Base-by-base conservation (phyloP, 2,797 vertebrate species). In the Alca torda region DNA sequence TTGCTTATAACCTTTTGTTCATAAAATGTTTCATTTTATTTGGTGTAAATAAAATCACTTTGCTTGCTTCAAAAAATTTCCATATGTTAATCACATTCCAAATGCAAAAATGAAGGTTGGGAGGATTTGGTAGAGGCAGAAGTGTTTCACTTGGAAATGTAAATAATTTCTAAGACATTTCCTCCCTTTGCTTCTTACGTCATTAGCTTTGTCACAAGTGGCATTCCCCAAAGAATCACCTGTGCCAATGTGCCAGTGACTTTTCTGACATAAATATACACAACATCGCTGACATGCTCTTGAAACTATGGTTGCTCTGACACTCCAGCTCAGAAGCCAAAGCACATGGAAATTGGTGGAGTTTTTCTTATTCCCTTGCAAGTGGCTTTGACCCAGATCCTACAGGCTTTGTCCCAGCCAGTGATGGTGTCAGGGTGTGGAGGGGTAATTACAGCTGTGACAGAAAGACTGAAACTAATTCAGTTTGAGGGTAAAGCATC, bases 281-380 rank as follows among this genome's bases (percentile, higher is more conserved):
- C 17, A 54, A 24, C 8, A 16, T 28, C 67, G n/a, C 59, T 53
- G 41, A 50, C 8, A 2, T 39, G 6, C 28, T 61, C 33, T 28
- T 64, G 60, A 78, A 89, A 59, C 10, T 4, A 17, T 0, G 0
- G 1, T 41, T 78, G 65, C 25, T 80, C 57, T 10, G 1, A 18
- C 3, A 4, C 10, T 45, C 8, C 69, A 72, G 23, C 41, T 59
- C 53, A 57, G 64, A 54, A 87, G 73, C 18, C 21, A 72, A 48
- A 86, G 30, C 16, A 26, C 1, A 0, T 54, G 61, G 41, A 68
- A 80, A 64, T 11, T 15, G 20, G 9, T 11, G 35, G 11, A 70
- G 9, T 4, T 72, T 76, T 54, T 81, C 25, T n/a, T 61, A 3
- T 72, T 68, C 13, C 37, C 26, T 84, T 77, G 28, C 31, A 67